Evolutionary conservation across 2,113 vertebrate genomes (phyloP).

Genomic region (Scomber colias): DNA sequence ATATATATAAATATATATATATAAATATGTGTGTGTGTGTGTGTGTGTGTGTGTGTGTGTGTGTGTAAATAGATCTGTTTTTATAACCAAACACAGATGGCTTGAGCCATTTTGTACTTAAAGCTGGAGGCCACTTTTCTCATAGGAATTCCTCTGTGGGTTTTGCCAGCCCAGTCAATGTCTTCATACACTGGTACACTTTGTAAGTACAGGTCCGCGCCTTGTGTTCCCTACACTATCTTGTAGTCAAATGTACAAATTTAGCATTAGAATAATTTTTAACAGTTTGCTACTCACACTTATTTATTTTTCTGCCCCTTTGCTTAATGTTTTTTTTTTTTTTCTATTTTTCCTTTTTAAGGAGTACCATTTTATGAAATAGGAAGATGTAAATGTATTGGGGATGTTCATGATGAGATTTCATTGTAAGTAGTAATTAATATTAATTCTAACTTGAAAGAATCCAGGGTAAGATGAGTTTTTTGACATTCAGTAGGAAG

Average conservation of each 20-base stretch:
- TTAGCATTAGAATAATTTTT: conserved; percentile 70
- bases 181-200: conserved; percentile 85
- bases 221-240: conserved; percentile 71
- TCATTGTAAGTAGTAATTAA: conserved; percentile 82
- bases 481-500: conserved; percentile 77
- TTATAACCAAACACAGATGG: conserved; percentile 76
- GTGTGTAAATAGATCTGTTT: conserved; percentile 73
- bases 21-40: neutral
- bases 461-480: conserved; percentile 83
- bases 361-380: conserved; percentile 67
- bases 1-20: neutral
- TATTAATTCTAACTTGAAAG: conserved; percentile 81
- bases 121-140: conserved; percentile 82
- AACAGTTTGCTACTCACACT: conserved; percentile 73
- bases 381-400: conserved; percentile 73
- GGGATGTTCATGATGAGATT: conserved; percentile 76
- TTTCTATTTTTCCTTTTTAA: conserved; percentile 57
- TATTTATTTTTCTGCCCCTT: conserved; percentile 80
- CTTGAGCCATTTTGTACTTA: conserved; percentile 80
- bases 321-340: conserved; percentile 56
- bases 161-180: conserved; percentile 70
- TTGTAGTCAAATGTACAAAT: conserved; percentile 67
- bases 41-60: conserved; percentile 6
- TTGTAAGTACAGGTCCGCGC: conserved; percentile 75
- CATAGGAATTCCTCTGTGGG: conserved; percentile 70